These are phyloP conservation scores for Pogonomyrmex barbatus DNA, from an alignment of 1,140 invertebrate species.

Conservation along the genomic window DNA sequence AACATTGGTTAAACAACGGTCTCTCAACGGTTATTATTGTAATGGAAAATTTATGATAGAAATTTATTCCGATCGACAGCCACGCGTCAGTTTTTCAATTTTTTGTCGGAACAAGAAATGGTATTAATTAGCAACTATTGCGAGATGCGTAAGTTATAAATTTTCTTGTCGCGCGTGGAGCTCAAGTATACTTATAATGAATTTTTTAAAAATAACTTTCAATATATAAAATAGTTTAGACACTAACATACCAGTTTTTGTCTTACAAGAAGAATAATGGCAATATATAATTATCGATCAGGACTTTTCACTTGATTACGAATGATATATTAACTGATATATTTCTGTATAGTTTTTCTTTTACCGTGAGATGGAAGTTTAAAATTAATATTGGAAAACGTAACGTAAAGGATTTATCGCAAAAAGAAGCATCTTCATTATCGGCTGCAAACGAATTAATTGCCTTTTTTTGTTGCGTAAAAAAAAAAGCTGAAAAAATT, in stretches of 20 bases:
- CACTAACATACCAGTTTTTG: neutral
- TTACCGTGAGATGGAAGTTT: neutral
- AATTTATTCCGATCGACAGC: neutral
- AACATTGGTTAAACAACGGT: too few species aligned
- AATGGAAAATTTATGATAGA: neutral
- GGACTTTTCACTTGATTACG: neutral
- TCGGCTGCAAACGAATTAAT: neutral
- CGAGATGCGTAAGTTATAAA: neutral
- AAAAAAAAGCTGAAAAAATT: neutral
- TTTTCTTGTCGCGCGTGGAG: neutral
- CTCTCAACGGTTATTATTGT: too few species aligned
- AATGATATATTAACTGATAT: neutral
- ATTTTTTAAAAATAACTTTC: neutral
- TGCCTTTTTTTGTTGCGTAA: neutral
- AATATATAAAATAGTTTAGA: neutral
- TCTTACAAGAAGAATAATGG: neutral
- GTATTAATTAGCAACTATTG: neutral
- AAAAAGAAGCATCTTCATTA: neutral
- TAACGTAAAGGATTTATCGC: neutral
- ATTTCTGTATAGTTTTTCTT: neutral
- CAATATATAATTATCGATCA: neutral
- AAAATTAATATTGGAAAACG: constrained; percentile 33
- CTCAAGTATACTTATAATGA: neutral
- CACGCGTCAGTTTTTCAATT: neutral
- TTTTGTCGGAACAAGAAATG: neutral